These are phyloP conservation scores for Eriocheir sinensis DNA, from an alignment of 1,140 invertebrate genomes.

Conservation along the genomic window DNA sequence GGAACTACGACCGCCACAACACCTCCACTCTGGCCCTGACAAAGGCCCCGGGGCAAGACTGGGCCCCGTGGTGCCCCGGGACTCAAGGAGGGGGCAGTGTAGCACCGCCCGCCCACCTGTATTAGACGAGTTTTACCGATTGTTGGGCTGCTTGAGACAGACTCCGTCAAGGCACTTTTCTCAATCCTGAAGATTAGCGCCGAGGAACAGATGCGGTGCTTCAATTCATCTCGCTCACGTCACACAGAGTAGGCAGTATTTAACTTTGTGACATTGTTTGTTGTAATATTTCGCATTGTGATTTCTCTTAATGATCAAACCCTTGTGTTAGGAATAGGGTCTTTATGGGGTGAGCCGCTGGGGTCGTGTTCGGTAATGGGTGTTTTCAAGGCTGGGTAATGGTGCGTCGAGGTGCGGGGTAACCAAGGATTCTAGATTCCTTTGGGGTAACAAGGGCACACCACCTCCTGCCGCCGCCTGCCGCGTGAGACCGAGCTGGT, in stretches of 20 bases:
- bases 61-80: background rate
- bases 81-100: constrained; percentile 40
- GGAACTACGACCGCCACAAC: constrained; percentile 6
- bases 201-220: background rate
- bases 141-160: constrained; percentile 64
- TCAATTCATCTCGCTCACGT: background rate
- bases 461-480: background rate
- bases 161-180: constrained; percentile 53
- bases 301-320: background rate
- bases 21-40: background rate
- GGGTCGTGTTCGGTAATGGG: background rate
- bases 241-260: background rate
- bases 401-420: background rate
- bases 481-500: background rate
- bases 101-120: constrained; percentile 60
- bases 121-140: constrained; percentile 64
- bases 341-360: background rate
- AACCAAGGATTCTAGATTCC: too few species aligned
- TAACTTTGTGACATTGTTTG: background rate
- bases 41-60: background rate
- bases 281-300: background rate
- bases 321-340: background rate
- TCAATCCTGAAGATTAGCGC: constrained; percentile 28
- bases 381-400: constrained; percentile 2
- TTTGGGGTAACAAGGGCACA: constrained; percentile 6